Evolutionary conservation across 2,797 vertebrate genomes (phyloP).

Genomic region (Strix occidentalis): DNA sequence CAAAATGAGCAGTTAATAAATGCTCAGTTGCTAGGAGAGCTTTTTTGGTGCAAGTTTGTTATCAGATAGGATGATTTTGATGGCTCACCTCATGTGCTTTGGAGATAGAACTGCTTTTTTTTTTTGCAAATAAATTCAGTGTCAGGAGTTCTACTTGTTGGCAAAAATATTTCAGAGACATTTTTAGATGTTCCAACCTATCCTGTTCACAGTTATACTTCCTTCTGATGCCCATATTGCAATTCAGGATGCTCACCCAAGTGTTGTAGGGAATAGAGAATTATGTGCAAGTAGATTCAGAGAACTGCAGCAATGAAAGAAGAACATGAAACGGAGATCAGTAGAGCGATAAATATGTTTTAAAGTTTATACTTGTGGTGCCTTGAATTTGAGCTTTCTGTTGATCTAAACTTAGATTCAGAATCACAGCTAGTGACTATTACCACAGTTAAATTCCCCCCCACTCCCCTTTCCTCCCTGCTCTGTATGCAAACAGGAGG

Average conservation of each 20-base stretch:
- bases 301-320: background rate
- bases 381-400: background rate
- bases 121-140: background rate
- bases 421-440: background rate
- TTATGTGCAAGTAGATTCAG: background rate
- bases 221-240: constrained; percentile 35
- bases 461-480: background rate
- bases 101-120: background rate
- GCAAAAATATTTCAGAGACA: background rate
- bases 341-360: background rate
- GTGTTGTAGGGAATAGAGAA: constrained; percentile 12
- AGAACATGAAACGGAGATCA: background rate
- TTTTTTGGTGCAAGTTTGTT: background rate
- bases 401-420: background rate
- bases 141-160: background rate
- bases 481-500: background rate
- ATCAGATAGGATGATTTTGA: background rate
- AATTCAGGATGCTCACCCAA: constrained; percentile 39
- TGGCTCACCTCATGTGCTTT: background rate
- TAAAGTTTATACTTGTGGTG: background rate
- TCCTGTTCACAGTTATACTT: background rate
- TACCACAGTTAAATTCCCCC: background rate
- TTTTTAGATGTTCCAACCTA: background rate
- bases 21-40: background rate
- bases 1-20: background rate